Evolutionary conservation across 2,888 invertebrate genomes (phyloP).

Genomic region (Drosophila macrospina): DNA sequence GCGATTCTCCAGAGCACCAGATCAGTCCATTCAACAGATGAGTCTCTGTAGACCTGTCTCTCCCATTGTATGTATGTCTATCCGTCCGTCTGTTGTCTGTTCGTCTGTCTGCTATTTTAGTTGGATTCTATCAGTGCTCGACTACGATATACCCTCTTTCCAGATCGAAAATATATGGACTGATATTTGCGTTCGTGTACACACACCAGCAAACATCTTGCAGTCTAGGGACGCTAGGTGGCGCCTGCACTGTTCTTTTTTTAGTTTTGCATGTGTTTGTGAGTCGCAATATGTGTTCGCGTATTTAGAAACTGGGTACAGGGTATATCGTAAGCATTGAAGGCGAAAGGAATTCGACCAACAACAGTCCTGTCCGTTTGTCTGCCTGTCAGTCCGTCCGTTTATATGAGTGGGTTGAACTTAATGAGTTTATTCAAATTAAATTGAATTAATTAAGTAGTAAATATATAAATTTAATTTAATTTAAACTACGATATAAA

Average conservation of each 20-base stretch:
- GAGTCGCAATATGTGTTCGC: background rate
- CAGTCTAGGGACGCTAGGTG: background rate
- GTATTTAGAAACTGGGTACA: background rate
- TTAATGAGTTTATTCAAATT: background rate
- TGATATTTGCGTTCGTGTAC: background rate
- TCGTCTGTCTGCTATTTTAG: background rate
- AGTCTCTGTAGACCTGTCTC: too few relatives aligned
- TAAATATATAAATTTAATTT: too few relatives aligned
- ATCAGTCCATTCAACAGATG: too few relatives aligned
- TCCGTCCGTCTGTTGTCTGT: conserved; percentile 23
- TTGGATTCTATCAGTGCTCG: background rate
- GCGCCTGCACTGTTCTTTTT: too few relatives aligned
- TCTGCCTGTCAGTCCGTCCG: background rate
- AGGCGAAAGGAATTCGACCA: background rate
- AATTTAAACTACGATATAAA: background rate
- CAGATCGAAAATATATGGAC: background rate
- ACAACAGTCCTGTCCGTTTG: background rate
- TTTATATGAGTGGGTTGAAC: background rate
- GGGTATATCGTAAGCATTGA: background rate
- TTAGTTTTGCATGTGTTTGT: background rate
- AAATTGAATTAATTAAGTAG: too few relatives aligned
- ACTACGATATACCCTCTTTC: background rate
- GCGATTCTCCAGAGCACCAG: too few relatives aligned
- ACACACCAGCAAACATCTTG: background rate
- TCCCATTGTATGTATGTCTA: background rate